Evolutionary conservation across 2,797 vertebrate species (phyloP), one percentile per base, ranked within the genome.

Genomic region (Siniperca undulata): DNA sequence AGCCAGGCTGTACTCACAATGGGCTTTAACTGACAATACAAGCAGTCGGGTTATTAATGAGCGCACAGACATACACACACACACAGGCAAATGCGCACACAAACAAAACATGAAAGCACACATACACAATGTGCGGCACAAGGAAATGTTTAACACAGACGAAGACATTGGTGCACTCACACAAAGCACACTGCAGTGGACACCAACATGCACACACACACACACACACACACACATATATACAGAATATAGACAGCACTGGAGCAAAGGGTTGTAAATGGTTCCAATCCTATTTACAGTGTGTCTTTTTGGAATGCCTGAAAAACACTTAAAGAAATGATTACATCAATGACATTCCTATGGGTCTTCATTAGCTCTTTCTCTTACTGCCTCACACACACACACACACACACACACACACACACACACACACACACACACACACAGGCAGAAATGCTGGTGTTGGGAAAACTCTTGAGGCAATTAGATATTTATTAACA

Each of bases 31-130:
- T 87, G 82, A 81, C 90, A 86, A 84, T 69, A 79, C 78, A 72
- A 66, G 74, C 64, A 69, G 78, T 70, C 76, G 22, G 70, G 70
- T 86, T 85, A 90, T 92, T 94, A 93, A 93, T 89, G 88, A 93
- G 85, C 1, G 22, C 53, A 42, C 38, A 46, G 34, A 67, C 42
- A 46, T 50, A 70, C 40, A 64, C 34, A 64, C 27, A 27, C 12
- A 36, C 10, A 4, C 27, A 19, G 46, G 53, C 22, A 70, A 34
- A 56, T 73, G 30, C 38, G 71, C 24, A 74, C 27, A 61, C 74
- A 58, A 42, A 60, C 7, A 46, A 30, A 52, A 66, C 40, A 44
- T 34, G 2, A 52, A 38, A 38, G 30, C 44, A 60, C 61, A 64
- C 64, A 48, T 7, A 40, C 60, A 65, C 2, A 19, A 36, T 2